These are phyloP conservation scores for Dendrophyllia cribrosa DNA, from an alignment of 64 coral and sea anemone genomes.

Conservation along the genomic window DNA sequence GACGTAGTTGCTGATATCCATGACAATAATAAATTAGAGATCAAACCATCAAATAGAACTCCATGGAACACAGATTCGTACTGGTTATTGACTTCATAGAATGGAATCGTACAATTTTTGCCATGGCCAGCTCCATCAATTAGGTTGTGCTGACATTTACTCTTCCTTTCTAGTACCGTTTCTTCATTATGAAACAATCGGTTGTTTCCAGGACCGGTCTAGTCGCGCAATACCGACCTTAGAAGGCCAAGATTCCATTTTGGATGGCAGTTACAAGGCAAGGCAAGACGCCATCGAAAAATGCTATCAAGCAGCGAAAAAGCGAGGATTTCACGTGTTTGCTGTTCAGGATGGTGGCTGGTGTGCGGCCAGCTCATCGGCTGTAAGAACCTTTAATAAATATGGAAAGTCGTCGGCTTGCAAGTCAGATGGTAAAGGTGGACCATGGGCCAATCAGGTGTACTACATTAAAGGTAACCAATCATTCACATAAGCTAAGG, in stretches of 20 bases:
- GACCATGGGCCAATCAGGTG: slow-evolving; percentile 8
- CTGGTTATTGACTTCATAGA: too few species aligned
- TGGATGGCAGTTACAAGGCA: background rate
- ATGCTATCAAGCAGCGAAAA: background rate
- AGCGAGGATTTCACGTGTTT: background rate
- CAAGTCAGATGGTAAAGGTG: background rate
- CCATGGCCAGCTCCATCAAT: too few species aligned
- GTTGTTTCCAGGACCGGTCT: background rate
- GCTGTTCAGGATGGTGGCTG: slow-evolving; percentile 18
- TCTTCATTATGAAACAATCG: background rate
- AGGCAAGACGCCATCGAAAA: background rate
- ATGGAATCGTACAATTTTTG: too few species aligned
- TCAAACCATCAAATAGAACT: too few species aligned
- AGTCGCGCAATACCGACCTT: background rate
- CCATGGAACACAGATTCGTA: too few species aligned
- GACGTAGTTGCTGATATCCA: too few species aligned
- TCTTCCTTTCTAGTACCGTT: too few species aligned
- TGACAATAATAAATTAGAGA: too few species aligned
- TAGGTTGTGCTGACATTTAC: too few species aligned
- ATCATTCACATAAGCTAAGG: too few species aligned
- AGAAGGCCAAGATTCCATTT: background rate
- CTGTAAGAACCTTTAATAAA: background rate
- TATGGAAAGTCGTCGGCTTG: background rate
- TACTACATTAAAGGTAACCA: background rate
- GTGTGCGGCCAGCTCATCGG: background rate